A percentile compares a stretch with the other conserved stretches of the same genome.
These are phyloP conservation scores for Deroplatys truncata DNA, from an alignment of 2,888 invertebrate genomes.

Conservation along the genomic window DNA sequence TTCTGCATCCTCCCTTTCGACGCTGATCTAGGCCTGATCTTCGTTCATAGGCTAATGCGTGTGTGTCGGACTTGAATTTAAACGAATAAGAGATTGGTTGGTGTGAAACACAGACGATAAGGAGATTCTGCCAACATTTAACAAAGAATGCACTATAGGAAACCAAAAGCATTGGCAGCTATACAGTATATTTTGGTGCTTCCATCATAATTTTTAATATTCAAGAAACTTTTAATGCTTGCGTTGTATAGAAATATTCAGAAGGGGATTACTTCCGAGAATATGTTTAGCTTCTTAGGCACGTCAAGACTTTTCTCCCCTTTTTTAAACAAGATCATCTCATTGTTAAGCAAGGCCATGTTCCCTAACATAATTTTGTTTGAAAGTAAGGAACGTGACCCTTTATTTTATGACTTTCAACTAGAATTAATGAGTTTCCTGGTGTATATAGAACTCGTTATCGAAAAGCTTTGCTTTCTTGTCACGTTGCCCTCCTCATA, in stretches of 20 bases:
- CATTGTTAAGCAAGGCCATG: background rate
- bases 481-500: background rate
- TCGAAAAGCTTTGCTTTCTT: background rate
- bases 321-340: background rate
- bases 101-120: too few species aligned
- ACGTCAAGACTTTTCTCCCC: background rate
- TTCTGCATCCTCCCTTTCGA: too few species aligned
- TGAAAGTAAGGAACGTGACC: background rate
- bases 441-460: background rate
- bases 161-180: too few species aligned
- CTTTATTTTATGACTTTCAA: background rate
- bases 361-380: background rate
- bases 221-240: background rate
- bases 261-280: background rate
- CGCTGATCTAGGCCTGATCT: too few species aligned
- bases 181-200: background rate
- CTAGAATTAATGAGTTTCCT: background rate
- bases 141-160: too few species aligned
- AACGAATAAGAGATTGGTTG: too few species aligned
- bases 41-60: too few species aligned
- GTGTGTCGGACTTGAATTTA: too few species aligned
- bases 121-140: too few species aligned
- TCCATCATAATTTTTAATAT: background rate
- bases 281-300: background rate
- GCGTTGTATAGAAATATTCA: background rate